Base-by-base conservation (phyloP, 37 sponge, comb jelly and placozoan genomes). In the Halichondria panicea region DNA sequence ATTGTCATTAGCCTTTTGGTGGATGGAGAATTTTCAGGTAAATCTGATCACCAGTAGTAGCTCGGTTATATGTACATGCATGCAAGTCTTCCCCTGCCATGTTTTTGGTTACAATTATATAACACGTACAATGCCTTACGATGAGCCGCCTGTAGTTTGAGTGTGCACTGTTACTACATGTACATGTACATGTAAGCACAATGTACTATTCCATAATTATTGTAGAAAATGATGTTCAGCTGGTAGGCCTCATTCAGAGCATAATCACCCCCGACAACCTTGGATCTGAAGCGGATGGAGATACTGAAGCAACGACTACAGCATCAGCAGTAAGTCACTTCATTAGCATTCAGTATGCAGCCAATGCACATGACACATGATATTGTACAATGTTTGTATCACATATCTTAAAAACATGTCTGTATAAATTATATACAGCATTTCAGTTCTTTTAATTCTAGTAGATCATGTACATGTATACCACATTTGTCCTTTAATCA, bases 181-280 rank as follows among this genome's bases (percentile, higher is more conserved):
- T 21, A 43, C 34, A 66, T 52, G 57, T 64, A 2, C 54, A 13
- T 38, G 61, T 54, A 48, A 9, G 9, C 9, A 18, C 9, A 48
- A 48, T 48, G 50, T 48, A 18, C 13, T 48, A 18, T 48, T n/a
- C n/a, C n/a, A n/a, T n/a, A n/a, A n/a, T n/a, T n/a, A n/a, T n/a
- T n/a, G 22, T 53, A 93, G 94, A 85, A 25, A 66, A 74, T 60
- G 94, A 86, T 66, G 87, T 93, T 0, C 94, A 93, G 72, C 35
- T 92, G 76, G 81, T 92, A 13, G 93, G 90, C 0, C 91, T 97
- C 15, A 78, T 97, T 18, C 84, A 80, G 36, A 90, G 80, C 54
- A 71, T 98, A 24, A 91, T 98, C n/a, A 88, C 90, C 70, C 93
- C 99, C 0, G 99, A 95, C 36, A 72, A 72, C 75, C 87, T 93